These are phyloP conservation scores for Antigone vipio DNA, from an alignment of 2,113 vertebrate species.

Conservation along the genomic window DNA sequence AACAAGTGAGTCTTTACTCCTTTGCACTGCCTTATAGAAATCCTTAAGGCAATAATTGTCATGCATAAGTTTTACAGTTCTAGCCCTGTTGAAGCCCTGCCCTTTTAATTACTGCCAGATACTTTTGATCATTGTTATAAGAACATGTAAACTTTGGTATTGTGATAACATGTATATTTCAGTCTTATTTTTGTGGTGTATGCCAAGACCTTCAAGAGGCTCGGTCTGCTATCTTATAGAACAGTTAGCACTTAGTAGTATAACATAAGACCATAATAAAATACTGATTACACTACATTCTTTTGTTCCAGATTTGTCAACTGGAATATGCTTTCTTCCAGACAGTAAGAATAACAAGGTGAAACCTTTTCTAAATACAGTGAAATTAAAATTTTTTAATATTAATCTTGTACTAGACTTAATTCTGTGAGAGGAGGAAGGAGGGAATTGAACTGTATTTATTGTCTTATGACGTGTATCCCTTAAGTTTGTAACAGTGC, in stretches of 20 bases:
- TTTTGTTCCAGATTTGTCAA: conserved; percentile 75
- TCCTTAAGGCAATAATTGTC: not conserved
- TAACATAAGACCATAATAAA: not conserved
- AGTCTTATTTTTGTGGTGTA: not conserved
- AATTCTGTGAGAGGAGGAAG: not conserved
- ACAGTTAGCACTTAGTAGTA: not conserved
- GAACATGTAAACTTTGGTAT: not conserved
- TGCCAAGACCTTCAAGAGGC: not conserved
- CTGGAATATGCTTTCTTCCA: conserved; percentile 68
- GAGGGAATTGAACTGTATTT: not conserved
- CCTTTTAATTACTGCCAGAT: not conserved
- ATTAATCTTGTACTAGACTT: not conserved
- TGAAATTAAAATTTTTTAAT: not conserved
- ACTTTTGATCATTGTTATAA: not conserved
- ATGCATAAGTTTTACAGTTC: not conserved
- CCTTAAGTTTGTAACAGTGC: not conserved
- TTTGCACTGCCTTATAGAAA: not conserved
- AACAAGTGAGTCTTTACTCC: not conserved
- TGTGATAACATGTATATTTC: not conserved
- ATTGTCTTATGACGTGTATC: accelerated
- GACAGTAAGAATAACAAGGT: conserved; percentile 71
- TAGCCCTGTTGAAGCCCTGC: not conserved
- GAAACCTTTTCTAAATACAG: not conserved
- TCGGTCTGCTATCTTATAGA: accelerated
- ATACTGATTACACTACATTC: not conserved